Percentiles rank a stretch among this genome's conserved stretches.
These are phyloP conservation scores for Meandrina meandrites DNA, from an alignment of 92 coral and sea anemone genomes.

Conservation along the genomic window DNA sequence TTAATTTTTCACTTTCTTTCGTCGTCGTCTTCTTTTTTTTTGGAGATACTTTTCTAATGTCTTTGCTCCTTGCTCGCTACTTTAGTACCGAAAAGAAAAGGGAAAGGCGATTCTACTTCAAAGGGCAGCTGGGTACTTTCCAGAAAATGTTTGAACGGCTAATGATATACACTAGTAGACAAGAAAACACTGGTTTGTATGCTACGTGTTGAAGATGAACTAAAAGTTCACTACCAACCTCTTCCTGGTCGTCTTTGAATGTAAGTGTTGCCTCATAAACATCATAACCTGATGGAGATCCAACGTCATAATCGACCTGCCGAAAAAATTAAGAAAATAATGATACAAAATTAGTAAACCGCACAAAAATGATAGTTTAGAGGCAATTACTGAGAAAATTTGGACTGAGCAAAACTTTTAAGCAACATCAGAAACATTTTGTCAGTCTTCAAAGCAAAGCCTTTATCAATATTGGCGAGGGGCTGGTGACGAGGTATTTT, in stretches of 20 bases:
- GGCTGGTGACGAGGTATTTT: background rate
- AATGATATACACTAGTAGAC: no score
- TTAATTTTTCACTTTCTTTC: no score
- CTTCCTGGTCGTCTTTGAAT: constrained; percentile 35
- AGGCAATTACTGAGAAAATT: background rate
- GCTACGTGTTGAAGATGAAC: background rate
- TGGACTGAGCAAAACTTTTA: background rate
- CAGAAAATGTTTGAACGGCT: no score
- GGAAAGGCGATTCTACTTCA: no score
- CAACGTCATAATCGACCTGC: constrained; percentile 18
- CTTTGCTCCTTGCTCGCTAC: no score
- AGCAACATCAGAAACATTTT: background rate
- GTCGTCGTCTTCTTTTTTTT: background rate
- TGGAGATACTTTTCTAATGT: no score
- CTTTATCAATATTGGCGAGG: background rate
- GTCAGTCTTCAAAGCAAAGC: background rate
- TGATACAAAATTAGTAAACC: background rate
- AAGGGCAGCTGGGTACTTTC: background rate
- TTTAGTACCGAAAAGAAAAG: no score
- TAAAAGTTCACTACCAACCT: constrained; percentile 6
- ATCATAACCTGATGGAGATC: constrained; percentile 20
- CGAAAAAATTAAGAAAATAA: no score
- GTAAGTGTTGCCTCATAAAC: constrained; percentile 51
- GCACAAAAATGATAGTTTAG: background rate
- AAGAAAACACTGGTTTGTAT: no score